Conservation (phyloP, 2,888 invertebrate genomes). For the Acanthoscelides obtectus region DNA sequence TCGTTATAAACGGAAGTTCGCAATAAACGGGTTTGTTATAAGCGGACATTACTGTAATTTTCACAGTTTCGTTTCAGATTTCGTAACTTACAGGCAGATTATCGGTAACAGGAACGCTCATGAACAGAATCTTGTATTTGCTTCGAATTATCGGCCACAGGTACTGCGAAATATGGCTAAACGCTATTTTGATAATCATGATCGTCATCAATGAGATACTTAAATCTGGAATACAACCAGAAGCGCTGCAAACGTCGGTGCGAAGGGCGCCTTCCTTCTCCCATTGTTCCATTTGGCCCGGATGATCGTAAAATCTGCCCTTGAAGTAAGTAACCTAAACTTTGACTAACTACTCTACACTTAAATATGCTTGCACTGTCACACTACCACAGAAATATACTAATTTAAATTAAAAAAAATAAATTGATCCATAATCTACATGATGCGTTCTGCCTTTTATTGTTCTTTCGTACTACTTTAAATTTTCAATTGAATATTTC, state of each 20-base stretch:
- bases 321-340: constrained; percentile 25
- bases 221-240: constrained; percentile 56
- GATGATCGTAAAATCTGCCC: constrained; percentile 49
- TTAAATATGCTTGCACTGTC: no score
- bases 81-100: not conserved
- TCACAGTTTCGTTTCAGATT: no score
- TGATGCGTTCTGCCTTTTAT: no score
- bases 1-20: no score
- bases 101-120: not conserved
- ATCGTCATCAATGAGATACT: constrained; percentile 55
- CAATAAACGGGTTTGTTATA: no score
- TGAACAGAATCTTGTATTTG: not conserved
- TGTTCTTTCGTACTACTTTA: no score
- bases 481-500: no score
- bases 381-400: no score
- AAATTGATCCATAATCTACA: no score
- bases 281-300: constrained; percentile 40
- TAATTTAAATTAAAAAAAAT: no score
- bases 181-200: constrained; percentile 54
- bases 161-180: constrained; percentile 27
- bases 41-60: no score
- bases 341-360: no score
- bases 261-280: constrained; percentile 28
- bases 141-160: constrained; percentile 34
- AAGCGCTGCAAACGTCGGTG: constrained; percentile 47